Evolutionary conservation across 2,888 invertebrate species (phyloP), one percentile per base, ranked within the genome.

Genomic region (Neoitamus cyanurus): DNA sequence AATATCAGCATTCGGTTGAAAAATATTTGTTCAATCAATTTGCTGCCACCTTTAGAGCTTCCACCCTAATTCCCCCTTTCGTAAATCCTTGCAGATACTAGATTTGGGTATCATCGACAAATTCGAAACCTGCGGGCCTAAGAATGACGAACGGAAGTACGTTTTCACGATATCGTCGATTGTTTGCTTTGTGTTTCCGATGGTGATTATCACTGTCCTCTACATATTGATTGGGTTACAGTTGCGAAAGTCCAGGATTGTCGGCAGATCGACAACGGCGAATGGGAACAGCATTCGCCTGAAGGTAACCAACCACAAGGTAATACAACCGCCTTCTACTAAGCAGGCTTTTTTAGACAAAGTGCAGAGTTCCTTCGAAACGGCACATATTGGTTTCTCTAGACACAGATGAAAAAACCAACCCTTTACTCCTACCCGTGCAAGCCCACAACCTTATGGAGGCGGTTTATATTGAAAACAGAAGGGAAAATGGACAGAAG

Each of bases 161-260:
- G 90, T 92, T 20, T 93, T 93, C 87, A 92, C 92, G 86, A 90
- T 93, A 30, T 93, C 94, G 34, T 92, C 93, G 1, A 91, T 93
- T 85, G 88, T 94, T 20, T 93, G 94, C 88, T 94, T 94, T 89
- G 90, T 93, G 6, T 90, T 93, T 0, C 94, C 94, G 0, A 93
- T 94, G 93, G 91, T 92, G 4, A 89, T 94, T 78, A 93, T 94
- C 85, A 92, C 92, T 6, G 92, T 93, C 4, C 90, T 94, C 34
- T 94, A 94, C 88, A 89, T 92, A 77, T 88, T 92, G 83, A 92
- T 92, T 85, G 92, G 91, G 15, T 87, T 92, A 13, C 91, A 91
- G 86, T 88, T 92, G 72, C 89, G 91, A 82, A 88, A 88, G 84
- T 91, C 91, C 1, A 90, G 90, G 13, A 87, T 87, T 36, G 87